Base-by-base conservation (phyloP, 2,113 vertebrate genomes). In the Copsychus sechellarum region DNA sequence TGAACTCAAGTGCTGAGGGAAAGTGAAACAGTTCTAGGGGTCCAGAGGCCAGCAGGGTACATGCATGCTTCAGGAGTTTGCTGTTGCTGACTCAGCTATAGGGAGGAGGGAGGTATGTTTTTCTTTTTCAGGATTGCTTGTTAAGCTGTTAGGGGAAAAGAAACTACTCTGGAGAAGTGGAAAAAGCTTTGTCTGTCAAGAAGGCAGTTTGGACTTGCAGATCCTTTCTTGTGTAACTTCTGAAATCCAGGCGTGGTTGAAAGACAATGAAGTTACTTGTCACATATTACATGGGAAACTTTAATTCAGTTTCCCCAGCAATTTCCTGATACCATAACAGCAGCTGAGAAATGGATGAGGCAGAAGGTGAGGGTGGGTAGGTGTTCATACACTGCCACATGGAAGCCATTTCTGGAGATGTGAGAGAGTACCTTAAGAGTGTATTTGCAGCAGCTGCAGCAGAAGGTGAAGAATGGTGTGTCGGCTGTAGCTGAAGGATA, bases 121-220 rank as follows among this genome's bases (percentile, higher is more conserved):
- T 87, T 85, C 90, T 45, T 90, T 76, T 87, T 85, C 90, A 82
- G 66, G 93, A 79, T 50, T 90, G 78, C 70, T 90, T 90, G 56
- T 67, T 36, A 45, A 65, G 81, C 90, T 93, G 53, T 26, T 92
- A 29, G 74, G 45, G 61, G 66, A 28, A 72, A 92, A 85, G 43
- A 85, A 80, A 74, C 33, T 84, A 9, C 25, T 69, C 60, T 56
- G 81, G 33, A 81, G 81, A 56, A 92, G 66, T 6, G 3, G 48
- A 34, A 85, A 42, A 81, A 72, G 58, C 57, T 40, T 85, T 76
- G 48, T 26, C 48, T 89, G 43, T 87, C 53, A 82, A 88, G n/a
- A 82, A 48, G 1, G 3, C n/a, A 21, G 31, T 74, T 92, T 9
- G 36, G 36, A 33, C 31, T 82, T 87, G 62, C 58, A 84, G 58